Evolutionary conservation across 2,797 vertebrate genomes (phyloP).

Genomic region (Dermochelys coriacea): DNA sequence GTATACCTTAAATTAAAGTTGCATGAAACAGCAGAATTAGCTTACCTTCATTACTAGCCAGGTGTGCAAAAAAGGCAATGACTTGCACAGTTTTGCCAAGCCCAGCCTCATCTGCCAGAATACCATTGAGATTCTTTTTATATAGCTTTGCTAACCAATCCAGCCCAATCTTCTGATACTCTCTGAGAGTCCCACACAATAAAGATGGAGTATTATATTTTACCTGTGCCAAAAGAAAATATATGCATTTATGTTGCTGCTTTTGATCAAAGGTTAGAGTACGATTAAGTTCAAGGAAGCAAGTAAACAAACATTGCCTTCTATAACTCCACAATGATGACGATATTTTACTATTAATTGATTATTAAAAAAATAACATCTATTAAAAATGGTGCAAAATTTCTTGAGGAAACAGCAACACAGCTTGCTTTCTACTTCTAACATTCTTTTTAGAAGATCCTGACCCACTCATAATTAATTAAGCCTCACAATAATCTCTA

Average conservation of each 20-base stretch:
- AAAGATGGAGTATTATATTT: conserved; percentile 82
- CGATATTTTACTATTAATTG: neutral
- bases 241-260: neutral
- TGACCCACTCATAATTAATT: neutral
- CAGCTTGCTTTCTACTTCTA: neutral
- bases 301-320: neutral
- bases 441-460: neutral
- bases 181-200: conserved; percentile 89
- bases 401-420: neutral
- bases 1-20: neutral
- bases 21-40: neutral
- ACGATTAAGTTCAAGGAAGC: neutral
- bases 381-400: neutral
- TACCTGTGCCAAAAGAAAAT: conserved; percentile 54
- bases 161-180: conserved; percentile 94
- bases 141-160: conserved; percentile 92
- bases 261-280: neutral
- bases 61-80: conserved; percentile 92
- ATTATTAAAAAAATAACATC: neutral
- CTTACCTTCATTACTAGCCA: conserved; percentile 91
- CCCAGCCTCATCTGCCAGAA: conserved; percentile 92
- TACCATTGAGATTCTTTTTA: conserved; percentile 92
- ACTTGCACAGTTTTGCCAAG: conserved; percentile 95
- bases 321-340: fast-evolving
- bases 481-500: neutral